A percentile compares a stretch with the other conserved stretches of the same genome.
Conservation (phyloP, 64 coral and sea anemone species). For the Pocillopora damicornis region DNA sequence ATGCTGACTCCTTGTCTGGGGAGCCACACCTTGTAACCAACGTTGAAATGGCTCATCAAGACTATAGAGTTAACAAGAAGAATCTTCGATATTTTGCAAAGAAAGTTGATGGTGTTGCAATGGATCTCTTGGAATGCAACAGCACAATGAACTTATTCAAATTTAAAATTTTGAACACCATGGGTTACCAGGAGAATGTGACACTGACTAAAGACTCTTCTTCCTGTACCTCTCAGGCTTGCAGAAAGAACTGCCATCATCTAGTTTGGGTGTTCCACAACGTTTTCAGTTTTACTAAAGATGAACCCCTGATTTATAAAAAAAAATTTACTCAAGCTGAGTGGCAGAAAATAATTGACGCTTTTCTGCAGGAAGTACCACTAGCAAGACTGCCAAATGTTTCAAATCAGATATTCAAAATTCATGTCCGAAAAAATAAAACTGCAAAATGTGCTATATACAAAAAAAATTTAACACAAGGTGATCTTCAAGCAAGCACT, state of each 20-base stretch:
- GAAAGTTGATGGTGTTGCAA: slow-evolving; percentile 11
- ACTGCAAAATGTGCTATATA: not conserved
- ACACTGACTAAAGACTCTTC: not conserved
- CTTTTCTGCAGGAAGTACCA: not conserved
- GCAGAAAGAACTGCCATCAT: slow-evolving; percentile 35
- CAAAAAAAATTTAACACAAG: slow-evolving; percentile 29
- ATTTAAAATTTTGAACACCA: slow-evolving; percentile 2
- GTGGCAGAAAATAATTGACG: not conserved
- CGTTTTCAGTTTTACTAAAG: slow-evolving; percentile 28
- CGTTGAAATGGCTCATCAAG: too few relatives aligned
- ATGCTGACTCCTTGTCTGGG: not conserved
- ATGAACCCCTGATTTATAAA: slow-evolving; percentile 5
- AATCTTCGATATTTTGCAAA: not conserved
- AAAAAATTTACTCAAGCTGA: not conserved
- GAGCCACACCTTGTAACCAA: too few relatives aligned
- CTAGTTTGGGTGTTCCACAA: slow-evolving; percentile 37
- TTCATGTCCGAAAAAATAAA: too few relatives aligned
- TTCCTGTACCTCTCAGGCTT: not conserved
- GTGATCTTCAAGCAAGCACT: slow-evolving; percentile 38
- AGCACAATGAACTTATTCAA: not conserved
- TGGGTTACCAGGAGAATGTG: slow-evolving; percentile 11
- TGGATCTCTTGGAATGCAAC: slow-evolving; percentile 1
- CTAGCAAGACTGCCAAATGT: not conserved
- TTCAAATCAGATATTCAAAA: not conserved
- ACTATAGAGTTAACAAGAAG: too few relatives aligned